Evolutionary conservation across 37 sponge, comb jelly and placozoan genomes (phyloP), one percentile per base, ranked within the genome.

Genomic region (Tethya wilhelma): DNA sequence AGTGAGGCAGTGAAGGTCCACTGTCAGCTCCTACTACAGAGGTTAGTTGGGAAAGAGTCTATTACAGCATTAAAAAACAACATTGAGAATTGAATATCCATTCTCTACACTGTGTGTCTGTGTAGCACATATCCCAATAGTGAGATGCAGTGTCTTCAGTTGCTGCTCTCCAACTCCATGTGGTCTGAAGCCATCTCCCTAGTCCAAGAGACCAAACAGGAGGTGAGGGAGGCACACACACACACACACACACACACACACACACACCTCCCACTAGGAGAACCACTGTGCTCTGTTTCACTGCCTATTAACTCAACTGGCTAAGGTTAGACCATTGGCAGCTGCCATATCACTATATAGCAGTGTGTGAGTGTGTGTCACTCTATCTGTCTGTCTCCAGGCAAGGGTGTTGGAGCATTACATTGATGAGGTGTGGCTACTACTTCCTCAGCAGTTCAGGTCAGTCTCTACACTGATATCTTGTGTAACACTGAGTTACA

Each of bases 171-270:
- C 37, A 56, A 73, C 33, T 22, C 71, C 29, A 43, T 90, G 71
- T 90, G 91, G 91, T 4, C 29, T 28, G 91, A 90, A 65, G 91
- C 91, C 32, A 64, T 90, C 11, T n/a, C 41, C 19, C 67, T 87
- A 0, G 57, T 80, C 46, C 75, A 79, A 20, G 70, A 90, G 23
- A 67, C 28, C 0, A 41, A 58, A 30, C 28, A 49, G 9, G 32
- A 62, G 30, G 76, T 86, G 4, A 64, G 59, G 45, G 49, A 1
- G 6, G 12, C 39, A 9, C 38, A 22, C 17, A 6, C 25, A 9
- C 53, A 19, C 14, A 19, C 14, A 9, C 53, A 49, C 9, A 19
- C 53, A 29, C 26, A 43, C 56, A 1, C 64, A n/a, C 9, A 23
- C 53, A 9, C 53, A 9, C 14, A 9, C 9, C n/a, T n/a, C n/a